A percentile compares a stretch with the other conserved stretches of the same genome.
Evolutionary conservation across 2,888 invertebrate species (phyloP).

Genomic region (Meteorus cinctellus): DNA sequence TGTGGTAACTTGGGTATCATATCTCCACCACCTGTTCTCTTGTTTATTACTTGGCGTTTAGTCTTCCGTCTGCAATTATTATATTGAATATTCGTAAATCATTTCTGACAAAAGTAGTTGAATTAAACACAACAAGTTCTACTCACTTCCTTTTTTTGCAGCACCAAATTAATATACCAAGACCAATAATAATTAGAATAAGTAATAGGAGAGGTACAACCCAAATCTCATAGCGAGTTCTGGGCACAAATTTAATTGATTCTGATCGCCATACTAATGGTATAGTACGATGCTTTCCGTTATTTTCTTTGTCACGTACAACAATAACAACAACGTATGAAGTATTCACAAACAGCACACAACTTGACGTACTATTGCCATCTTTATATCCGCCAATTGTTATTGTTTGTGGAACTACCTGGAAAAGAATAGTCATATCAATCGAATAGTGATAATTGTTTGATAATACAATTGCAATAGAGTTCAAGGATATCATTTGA

Average conservation of each 20-base stretch:
- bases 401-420: slow-evolving; percentile 51
- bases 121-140: no score
- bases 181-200: slow-evolving; percentile 31
- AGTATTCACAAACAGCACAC: slow-evolving; percentile 40
- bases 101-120: no score
- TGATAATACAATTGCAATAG: no score
- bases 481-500: no score
- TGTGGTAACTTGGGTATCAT: neutral
- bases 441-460: no score
- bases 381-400: slow-evolving; percentile 51
- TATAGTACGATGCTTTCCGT: neutral
- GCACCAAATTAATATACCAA: neutral
- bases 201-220: slow-evolving; percentile 45
- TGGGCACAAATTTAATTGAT: slow-evolving; percentile 45
- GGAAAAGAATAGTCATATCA: neutral
- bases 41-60: neutral
- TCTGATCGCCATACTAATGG: slow-evolving; percentile 46
- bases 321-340: slow-evolving; percentile 51
- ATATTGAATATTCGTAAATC: no score
- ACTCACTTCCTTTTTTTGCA: slow-evolving; percentile 18
- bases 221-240: slow-evolving; percentile 47
- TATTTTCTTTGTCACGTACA: slow-evolving; percentile 7
- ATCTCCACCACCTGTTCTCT: neutral
- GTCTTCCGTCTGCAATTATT: neutral
- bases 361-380: slow-evolving; percentile 47